Evolutionary conservation across 1,140 invertebrate genomes (phyloP), one percentile per base, ranked within the genome.

Genomic region (Cotesia vestalis): DNA sequence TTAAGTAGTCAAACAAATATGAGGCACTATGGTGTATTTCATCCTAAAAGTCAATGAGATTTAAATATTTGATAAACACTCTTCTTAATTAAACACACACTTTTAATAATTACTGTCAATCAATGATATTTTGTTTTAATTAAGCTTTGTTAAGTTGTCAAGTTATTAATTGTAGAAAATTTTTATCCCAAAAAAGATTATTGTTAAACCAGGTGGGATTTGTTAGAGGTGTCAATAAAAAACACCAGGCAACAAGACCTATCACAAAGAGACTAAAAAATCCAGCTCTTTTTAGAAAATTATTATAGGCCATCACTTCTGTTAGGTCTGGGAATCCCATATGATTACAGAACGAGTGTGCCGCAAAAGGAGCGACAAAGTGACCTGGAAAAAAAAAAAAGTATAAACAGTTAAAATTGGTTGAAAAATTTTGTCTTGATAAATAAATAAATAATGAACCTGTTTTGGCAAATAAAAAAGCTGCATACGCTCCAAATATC

Each of bases 331-430:
- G 96, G 78, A 98, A 94, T 34, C 96, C 97, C 94, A 98, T 98
- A 82, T 96, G 93, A 87, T 98, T 98, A 84, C 96, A 98, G 84
- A 98, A 97, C 2, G 95, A 93, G 84, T 98, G 97, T 4, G 92
- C 95, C 9, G 96, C 81, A 75, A 98, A 91, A n/a, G 95, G 93
- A 8, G 96, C 94, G 14, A 92, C 87, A 79, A 98, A 91, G 83
- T 98, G 96, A 69, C 96, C 95, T 93, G 27, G 20, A n/a, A n/a
- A n/a, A 17, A 17, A 27, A 81, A 74, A 76, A 78, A 73, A 4
- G 6, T 61, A 35, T 35, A 51, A 20, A 60, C 70, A 59, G 57
- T 40, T n/a, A 62, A 55, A 14, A 34, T 51, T n/a, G 5, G 9
- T 46, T 12, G 53, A 12, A 53, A 52, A 52, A 27, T 59, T 70